Evolutionary conservation across 1,140 invertebrate genomes (phyloP), one percentile per base, ranked within the genome.

Genomic region (Euwallacea similis): DNA sequence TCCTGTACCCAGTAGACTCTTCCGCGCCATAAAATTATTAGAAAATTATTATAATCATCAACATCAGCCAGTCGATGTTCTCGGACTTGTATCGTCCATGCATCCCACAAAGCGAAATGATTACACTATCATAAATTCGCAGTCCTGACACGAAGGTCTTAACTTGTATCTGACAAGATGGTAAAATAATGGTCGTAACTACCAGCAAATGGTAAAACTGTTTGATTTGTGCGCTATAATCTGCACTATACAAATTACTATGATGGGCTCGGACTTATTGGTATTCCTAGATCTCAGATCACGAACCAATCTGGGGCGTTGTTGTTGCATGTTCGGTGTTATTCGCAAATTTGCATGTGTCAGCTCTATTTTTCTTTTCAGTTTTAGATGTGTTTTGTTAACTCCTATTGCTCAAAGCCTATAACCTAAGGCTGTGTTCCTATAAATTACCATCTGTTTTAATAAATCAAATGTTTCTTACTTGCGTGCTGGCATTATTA

Each of bases 131-230:
- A 62, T 69, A 69, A 69, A 69, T 69, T 62, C 47, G n/a, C 47
- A 9, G 43, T 44, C 21, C 59, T 63, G 67, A 69, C 67, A 69
- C 67, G 67, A 61, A 69, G 67, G 67, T 62, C 65, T 69, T 62
- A 69, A 68, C 44, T 69, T 69, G 59, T 69, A 69, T 69, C 67
- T 69, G 66, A 69, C 67, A 69, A 69, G 67, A 69, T 54, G 47
- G 59, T 55, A 62, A 62, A 69, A 69, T 69, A 62, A 69, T 69
- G 59, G 67, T 46, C 33, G 11, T 63, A 69, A 61, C 58, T 62
- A 69, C 41, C 21, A 59, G 11, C 43, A 62, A 69, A 69, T 62
- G 58, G 59, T 62, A 62, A 69, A 69, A 69, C 47, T 62, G 33
- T 69, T 69, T 69, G 66, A 69, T 69, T 69, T 69, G 67, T 69